Evolutionary conservation across 1,140 invertebrate species (phyloP).

Genomic region (Caerostris darwini): DNA sequence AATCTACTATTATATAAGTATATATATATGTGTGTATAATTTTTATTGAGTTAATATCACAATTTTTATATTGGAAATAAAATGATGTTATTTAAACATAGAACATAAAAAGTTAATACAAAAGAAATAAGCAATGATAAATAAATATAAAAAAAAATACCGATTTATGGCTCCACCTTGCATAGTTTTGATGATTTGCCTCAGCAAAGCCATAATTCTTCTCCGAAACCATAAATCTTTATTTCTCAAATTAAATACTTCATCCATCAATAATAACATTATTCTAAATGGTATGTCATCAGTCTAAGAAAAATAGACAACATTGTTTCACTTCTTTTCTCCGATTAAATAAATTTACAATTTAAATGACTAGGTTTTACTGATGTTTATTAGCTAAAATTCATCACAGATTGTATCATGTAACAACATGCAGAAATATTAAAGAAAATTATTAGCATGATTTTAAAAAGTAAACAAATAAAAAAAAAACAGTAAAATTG

Average conservation of each 20-base stretch:
- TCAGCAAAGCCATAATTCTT: conserved; percentile 89
- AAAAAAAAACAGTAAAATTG: background rate
- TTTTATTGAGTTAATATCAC: too few relatives aligned
- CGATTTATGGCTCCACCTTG: conserved; percentile 84
- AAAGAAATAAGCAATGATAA: background rate
- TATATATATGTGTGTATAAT: too few relatives aligned
- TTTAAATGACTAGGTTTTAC: background rate
- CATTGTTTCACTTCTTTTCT: background rate
- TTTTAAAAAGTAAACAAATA: background rate
- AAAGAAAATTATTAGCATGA: too few relatives aligned
- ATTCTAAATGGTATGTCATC: conserved; percentile 93
- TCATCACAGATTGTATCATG: too few relatives aligned
- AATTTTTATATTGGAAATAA: too few relatives aligned
- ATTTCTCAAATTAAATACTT: conserved; percentile 94
- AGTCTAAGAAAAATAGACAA: conserved; percentile 82
- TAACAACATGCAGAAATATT: too few relatives aligned
- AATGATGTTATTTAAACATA: too few relatives aligned
- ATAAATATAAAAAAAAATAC: conserved; percentile 45
- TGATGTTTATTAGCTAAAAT: too few relatives aligned
- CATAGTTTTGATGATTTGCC: conserved; percentile 88
- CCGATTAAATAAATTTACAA: background rate
- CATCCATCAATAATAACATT: conserved; percentile 92
- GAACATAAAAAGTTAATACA: too few relatives aligned
- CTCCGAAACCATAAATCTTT: conserved; percentile 93
- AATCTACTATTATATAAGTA: too few relatives aligned